A percentile compares a stretch with the other conserved stretches of the same genome.
phyloP scores from a whole-genome alignment of 2,797 vertebrate species.

The Hapalemur alaotrensis region DNA sequence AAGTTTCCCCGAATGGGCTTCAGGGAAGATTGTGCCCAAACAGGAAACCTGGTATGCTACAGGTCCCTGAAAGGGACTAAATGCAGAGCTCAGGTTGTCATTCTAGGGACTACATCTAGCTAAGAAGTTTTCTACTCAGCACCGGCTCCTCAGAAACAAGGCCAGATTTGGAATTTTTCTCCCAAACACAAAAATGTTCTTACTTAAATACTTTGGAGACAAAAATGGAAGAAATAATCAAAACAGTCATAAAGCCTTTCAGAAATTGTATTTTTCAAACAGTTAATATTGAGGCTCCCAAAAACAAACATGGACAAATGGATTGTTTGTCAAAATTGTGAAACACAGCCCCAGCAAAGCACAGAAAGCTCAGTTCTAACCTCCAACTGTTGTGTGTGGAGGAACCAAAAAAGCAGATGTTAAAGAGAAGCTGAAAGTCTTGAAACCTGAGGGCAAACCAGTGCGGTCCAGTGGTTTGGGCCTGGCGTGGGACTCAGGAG shows the following conservation, averaged over 20 bases:
- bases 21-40: neutral
- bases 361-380: neutral
- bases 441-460: neutral
- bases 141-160: neutral
- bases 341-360: constrained; percentile 50
- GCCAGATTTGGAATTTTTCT: constrained; percentile 27
- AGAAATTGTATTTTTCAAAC: neutral
- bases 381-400: neutral
- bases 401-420: neutral
- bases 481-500: neutral
- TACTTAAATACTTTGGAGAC: neutral
- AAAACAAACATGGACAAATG: constrained; percentile 61
- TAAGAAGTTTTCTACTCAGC: neutral
- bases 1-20: neutral
- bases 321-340: constrained; percentile 75
- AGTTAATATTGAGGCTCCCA: neutral
- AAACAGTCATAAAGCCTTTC: neutral
- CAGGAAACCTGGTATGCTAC: neutral
- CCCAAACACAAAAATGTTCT: neutral
- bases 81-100: neutral
- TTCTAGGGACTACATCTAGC: neutral
- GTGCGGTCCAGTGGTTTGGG: neutral
- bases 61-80: neutral
- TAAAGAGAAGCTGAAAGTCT: neutral
- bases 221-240: neutral